A percentile compares a stretch with the other conserved stretches of the same genome.
Conservation (phyloP, 2,888 invertebrate genomes). For the Hypolimnas misippus region DNA sequence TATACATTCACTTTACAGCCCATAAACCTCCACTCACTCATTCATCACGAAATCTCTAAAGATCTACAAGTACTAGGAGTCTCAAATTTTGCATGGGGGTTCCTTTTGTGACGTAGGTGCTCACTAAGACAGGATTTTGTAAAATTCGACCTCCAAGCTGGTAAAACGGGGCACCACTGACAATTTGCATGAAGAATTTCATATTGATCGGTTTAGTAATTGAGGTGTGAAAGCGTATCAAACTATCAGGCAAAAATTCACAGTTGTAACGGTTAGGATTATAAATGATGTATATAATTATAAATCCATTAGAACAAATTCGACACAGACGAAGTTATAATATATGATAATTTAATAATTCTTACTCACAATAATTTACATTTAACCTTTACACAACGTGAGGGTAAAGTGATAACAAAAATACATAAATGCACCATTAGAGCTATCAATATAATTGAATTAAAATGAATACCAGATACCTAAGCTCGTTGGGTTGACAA, state of each 20-base stretch:
- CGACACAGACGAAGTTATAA: not conserved
- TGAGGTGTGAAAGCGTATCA: not conserved
- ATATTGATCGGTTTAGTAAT: not conserved
- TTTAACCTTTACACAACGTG: conserved; percentile 3
- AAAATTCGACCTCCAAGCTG: too few relatives aligned
- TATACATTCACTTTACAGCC: too few relatives aligned
- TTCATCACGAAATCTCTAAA: too few relatives aligned
- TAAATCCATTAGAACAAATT: not conserved
- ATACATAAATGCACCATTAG: conserved; percentile 1
- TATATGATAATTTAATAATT: not conserved
- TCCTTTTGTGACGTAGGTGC: too few relatives aligned
- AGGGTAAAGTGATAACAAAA: conserved; percentile 3
- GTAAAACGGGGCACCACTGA: too few relatives aligned
- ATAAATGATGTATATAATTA: too few relatives aligned
- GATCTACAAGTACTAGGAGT: too few relatives aligned
- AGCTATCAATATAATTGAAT: conserved; percentile 1
- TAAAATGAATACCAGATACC: not conserved
- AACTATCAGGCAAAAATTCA: too few relatives aligned
- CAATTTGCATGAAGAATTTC: too few relatives aligned
- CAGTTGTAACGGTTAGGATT: not conserved
- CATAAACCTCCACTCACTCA: too few relatives aligned
- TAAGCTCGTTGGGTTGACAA: not conserved
- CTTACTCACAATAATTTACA: not conserved
- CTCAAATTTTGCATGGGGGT: too few relatives aligned
- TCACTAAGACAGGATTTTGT: too few relatives aligned